These are phyloP conservation scores for Calidris pygmaea DNA, from an alignment of 2,113 vertebrate species.

Conservation along the genomic window DNA sequence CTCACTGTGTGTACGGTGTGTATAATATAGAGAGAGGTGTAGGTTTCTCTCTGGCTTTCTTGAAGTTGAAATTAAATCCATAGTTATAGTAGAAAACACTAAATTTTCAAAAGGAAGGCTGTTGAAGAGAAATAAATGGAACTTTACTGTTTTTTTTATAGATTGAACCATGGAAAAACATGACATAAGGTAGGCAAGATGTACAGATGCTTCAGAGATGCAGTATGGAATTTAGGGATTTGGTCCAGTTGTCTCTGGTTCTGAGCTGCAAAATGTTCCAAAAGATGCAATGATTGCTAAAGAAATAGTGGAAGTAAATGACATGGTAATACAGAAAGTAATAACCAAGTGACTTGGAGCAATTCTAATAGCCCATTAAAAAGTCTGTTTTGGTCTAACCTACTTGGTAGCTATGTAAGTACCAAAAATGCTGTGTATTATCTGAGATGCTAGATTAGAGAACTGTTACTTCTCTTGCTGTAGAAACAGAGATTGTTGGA, in stretches of 20 bases:
- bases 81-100: background rate
- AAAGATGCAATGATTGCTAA: background rate
- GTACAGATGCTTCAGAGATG: background rate
- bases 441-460: background rate
- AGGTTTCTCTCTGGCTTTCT: background rate
- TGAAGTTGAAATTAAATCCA: background rate
- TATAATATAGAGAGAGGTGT: background rate
- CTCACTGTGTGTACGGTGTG: background rate
- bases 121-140: background rate
- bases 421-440: background rate
- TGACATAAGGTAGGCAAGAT: background rate
- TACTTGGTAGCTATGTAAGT: background rate
- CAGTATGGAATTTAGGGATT: background rate
- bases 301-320: background rate
- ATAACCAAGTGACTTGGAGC: background rate
- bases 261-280: background rate
- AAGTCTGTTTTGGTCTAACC: background rate
- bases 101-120: background rate
- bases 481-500: background rate
- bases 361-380: background rate
- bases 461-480: background rate
- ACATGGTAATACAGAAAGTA: background rate
- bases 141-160: accelerated
- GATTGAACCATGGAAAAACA: background rate
- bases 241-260: background rate